phyloP scores from a whole-genome alignment of 2,888 invertebrate species.

The Choreutis nemorana region DNA sequence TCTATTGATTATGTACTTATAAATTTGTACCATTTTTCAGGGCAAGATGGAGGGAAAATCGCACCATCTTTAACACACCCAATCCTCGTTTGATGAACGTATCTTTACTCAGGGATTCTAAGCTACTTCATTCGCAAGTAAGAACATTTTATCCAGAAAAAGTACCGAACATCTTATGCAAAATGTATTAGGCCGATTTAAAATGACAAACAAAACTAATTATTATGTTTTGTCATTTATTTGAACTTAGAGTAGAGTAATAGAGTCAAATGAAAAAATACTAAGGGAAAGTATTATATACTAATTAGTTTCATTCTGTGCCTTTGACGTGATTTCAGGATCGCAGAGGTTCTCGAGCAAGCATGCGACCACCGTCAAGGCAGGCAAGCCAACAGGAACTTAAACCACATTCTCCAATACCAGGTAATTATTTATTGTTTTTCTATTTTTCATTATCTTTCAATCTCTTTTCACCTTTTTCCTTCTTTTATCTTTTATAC shows the following conservation, averaged over 20 bases:
- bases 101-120: constrained; percentile 82
- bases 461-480: too few species aligned
- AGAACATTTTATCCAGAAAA: neutral
- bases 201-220: too few species aligned
- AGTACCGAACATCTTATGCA: too few species aligned
- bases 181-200: too few species aligned
- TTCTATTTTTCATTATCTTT: too few species aligned
- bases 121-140: constrained; percentile 74
- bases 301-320: neutral
- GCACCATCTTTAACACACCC: constrained; percentile 93
- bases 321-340: constrained; percentile 60
- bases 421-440: too few species aligned
- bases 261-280: neutral
- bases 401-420: constrained; percentile 79
- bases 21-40: constrained; percentile 57
- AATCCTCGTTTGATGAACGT: constrained; percentile 95
- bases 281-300: neutral
- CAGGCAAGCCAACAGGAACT: constrained; percentile 88
- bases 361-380: constrained; percentile 81
- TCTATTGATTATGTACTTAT: too few species aligned
- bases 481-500: too few species aligned
- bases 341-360: constrained; percentile 80
- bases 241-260: neutral
- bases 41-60: constrained; percentile 90
- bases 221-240: neutral